Percentiles rank a stretch among this genome's conserved stretches.
phyloP scores from a whole-genome alignment of 2,797 vertebrate species.

The Siniperca scherzeri region DNA sequence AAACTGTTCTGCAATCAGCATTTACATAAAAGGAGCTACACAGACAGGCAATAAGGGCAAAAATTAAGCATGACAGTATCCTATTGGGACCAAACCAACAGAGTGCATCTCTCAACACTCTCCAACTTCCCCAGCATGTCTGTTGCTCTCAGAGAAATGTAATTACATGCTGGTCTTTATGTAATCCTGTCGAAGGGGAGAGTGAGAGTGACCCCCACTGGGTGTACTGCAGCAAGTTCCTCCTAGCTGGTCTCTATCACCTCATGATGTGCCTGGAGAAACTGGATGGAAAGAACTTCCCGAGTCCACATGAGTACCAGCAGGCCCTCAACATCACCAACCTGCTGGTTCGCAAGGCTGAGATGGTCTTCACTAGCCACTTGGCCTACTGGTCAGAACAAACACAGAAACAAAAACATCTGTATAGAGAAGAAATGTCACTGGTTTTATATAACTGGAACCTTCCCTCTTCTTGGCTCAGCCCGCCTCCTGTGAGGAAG shows the following conservation, averaged over 20 bases:
- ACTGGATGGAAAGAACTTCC: slow-evolving; percentile 76
- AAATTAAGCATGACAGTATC: not conserved
- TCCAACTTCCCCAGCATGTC: not conserved
- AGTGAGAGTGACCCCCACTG: slow-evolving; percentile 81
- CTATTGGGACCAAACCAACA: not conserved
- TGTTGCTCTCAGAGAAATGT: not conserved
- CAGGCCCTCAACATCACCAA: slow-evolving; percentile 67
- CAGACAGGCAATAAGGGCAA: not conserved
- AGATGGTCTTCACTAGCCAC: slow-evolving; percentile 83
- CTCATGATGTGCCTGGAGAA: slow-evolving; percentile 79
- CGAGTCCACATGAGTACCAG: slow-evolving; percentile 70
- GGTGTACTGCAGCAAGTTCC: slow-evolving; percentile 85
- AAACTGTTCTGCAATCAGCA: not conserved
- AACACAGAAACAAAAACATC: not conserved
- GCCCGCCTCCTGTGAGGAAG: slow-evolving; percentile 63
- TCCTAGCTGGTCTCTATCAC: slow-evolving; percentile 81
- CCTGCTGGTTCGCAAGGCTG: slow-evolving; percentile 81
- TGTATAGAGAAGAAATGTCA: not conserved
- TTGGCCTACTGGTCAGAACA: slow-evolving; percentile 77
- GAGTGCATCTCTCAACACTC: not conserved
- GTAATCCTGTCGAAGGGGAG: slow-evolving; percentile 72
- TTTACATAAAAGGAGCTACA: not conserved
- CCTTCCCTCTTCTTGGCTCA: slow-evolving; percentile 39
- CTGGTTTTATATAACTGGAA: slow-evolving; percentile 3
- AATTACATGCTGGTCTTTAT: not conserved